Evolutionary conservation across 2,888 invertebrate genomes (phyloP).

Genomic region (Polietes domitor): DNA sequence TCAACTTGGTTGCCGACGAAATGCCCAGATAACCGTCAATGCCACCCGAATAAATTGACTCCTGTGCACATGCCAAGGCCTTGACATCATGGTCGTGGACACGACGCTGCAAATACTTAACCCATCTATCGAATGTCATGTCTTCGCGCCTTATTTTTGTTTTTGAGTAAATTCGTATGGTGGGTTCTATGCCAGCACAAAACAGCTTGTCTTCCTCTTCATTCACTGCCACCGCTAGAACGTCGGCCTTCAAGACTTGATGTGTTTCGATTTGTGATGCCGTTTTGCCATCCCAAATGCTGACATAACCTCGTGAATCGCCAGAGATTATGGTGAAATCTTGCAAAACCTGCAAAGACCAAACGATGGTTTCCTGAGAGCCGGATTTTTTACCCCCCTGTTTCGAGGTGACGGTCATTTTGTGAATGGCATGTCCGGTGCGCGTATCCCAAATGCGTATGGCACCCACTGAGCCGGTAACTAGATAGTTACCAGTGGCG

Average conservation of each 20-base stretch:
- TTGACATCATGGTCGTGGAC: slow-evolving; percentile 95
- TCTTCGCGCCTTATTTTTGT: slow-evolving; percentile 83
- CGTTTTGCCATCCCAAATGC: slow-evolving; percentile 92
- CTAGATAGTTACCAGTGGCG: slow-evolving; percentile 87
- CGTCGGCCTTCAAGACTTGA: slow-evolving; percentile 91
- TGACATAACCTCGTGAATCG: slow-evolving; percentile 91
- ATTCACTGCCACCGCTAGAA: slow-evolving; percentile 88
- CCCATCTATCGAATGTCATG: slow-evolving; percentile 86
- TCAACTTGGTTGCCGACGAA: slow-evolving; percentile 84
- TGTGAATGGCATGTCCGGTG: slow-evolving; percentile 91
- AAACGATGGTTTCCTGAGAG: slow-evolving; percentile 88
- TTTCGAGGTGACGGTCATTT: slow-evolving; percentile 87
- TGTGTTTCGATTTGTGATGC: slow-evolving; percentile 91
- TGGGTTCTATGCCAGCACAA: slow-evolving; percentile 92
- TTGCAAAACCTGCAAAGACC: slow-evolving; percentile 90
- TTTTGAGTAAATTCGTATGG: slow-evolving; percentile 88
- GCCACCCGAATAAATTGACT: slow-evolving; percentile 89
- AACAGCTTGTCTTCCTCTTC: slow-evolving; percentile 87
- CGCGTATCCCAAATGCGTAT: slow-evolving; percentile 93
- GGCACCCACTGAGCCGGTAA: slow-evolving; percentile 90
- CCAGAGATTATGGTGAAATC: slow-evolving; percentile 93
- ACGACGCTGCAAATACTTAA: slow-evolving; percentile 88
- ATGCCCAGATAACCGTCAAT: slow-evolving; percentile 89
- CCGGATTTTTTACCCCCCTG: slow-evolving; percentile 81
- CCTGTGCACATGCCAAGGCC: slow-evolving; percentile 84